Base-by-base conservation (phyloP, 2,797 vertebrate genomes). In the Anguilla anguilla region DNA sequence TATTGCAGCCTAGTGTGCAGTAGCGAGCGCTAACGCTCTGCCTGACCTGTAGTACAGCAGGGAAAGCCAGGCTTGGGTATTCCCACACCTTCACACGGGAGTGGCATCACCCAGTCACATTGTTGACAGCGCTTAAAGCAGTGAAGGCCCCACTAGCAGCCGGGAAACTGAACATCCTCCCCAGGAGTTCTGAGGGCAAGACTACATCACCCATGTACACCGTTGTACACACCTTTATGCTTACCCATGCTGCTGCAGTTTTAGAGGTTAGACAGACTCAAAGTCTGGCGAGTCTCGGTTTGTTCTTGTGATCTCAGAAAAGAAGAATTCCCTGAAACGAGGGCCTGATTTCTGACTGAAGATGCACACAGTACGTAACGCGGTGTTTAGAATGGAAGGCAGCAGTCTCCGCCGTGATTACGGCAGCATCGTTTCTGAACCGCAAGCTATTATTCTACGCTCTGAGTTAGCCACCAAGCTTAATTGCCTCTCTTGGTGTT, bases 71-170 rank as follows among this genome's bases (percentile, higher is more conserved):
- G 31, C 31, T 11, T 35, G 28, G 69, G 31, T 74, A 74, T 74
- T 15, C 69, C 69, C n/a, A 28, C 25, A 7, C 28, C 0, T n/a
- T 35, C 69, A 74, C 13, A 28, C 28, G 3, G 69, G 69, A 35
- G 11, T 15, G 69, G 31, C 69, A 31, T 35, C 25, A 74, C 84
- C 64, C 35, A 39, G 31, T 39, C 15, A 43, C 28, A 64, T 31
- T 85, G 57, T 74, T 74, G n/a, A 64, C 51, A 85, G 64, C 15
- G 13, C 84, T 64, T 67, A 64, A 64, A 2, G 19, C 84, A 64
- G 6, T 85, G 28, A 84, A 35, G 55, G 5, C 25, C 9, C 49
- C 83, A 84, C 7, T n/a, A n/a, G 69, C 28, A 28, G 67, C 67
- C 67, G 1, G 69, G 69, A 74, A 35, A 74, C 69, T 74, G 10